phyloP scores from a whole-genome alignment of 1,140 invertebrate species.

The Whitmania pigra region DNA sequence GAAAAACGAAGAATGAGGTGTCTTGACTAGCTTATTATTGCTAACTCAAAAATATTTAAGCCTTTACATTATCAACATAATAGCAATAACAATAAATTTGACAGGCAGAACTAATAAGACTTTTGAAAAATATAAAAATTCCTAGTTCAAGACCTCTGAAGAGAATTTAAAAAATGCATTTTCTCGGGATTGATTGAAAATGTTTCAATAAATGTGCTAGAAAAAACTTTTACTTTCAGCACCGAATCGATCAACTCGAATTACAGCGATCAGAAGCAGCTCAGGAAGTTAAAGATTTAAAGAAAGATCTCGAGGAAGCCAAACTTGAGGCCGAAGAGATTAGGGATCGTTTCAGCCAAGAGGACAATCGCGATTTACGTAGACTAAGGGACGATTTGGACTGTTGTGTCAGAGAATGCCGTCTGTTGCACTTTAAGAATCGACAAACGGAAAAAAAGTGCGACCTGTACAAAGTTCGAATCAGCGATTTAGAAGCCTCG shows the following conservation, averaged over 20 bases:
- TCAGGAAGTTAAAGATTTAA: not conserved
- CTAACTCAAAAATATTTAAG: too few species aligned
- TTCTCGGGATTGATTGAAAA: not conserved
- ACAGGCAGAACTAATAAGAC: too few species aligned
- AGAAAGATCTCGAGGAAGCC: not conserved
- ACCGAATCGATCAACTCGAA: not conserved
- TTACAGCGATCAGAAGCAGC: not conserved
- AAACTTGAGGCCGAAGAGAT: not conserved
- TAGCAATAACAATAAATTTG: too few species aligned
- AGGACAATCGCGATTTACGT: not conserved
- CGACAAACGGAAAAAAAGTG: not conserved
- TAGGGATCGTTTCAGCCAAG: not conserved
- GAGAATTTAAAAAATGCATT: too few species aligned
- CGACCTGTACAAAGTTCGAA: not conserved
- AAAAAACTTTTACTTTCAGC: not conserved
- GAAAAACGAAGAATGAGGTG: too few species aligned
- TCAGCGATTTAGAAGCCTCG: not conserved
- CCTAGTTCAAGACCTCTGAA: too few species aligned
- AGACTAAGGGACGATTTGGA: constrained; percentile 1
- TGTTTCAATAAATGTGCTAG: not conserved
- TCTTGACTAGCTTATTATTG: too few species aligned
- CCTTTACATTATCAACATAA: too few species aligned
- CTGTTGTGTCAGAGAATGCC: constrained; percentile 1
- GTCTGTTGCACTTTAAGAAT: not conserved
- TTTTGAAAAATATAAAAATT: too few species aligned